A percentile compares a stretch with the other conserved stretches of the same genome.
Conservation (phyloP, 2,888 invertebrate genomes). For the Leptogaster cylindrica region DNA sequence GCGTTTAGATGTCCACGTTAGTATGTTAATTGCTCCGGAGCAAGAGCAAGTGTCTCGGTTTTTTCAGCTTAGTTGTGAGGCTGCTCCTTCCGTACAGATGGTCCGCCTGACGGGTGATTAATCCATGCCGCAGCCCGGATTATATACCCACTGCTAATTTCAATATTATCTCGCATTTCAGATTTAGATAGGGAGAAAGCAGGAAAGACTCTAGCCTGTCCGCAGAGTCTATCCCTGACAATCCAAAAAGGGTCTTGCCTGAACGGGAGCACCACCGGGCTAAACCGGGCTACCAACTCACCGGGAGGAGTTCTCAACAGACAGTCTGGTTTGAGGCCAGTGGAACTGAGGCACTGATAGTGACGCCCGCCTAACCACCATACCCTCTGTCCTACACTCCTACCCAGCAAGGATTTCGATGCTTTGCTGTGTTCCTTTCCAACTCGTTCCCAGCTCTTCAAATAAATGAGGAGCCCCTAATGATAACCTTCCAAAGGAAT, state of each 20-base stretch:
- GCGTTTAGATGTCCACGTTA: too few species aligned
- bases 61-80: too few species aligned
- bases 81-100: too few species aligned
- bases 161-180: constrained; percentile 19
- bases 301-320: neutral
- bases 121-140: too few species aligned
- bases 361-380: too few species aligned
- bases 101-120: too few species aligned
- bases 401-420: too few species aligned
- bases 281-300: neutral
- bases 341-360: neutral
- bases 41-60: too few species aligned
- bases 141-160: too few species aligned
- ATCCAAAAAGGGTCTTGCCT: neutral
- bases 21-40: too few species aligned
- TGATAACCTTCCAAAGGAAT: constrained; percentile 7
- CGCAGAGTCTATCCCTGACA: neutral
- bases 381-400: too few species aligned
- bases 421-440: constrained; percentile 15
- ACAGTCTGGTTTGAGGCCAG: neutral
- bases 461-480: constrained; percentile 17
- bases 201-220: constrained; percentile 5
- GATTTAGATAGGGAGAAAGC: constrained; percentile 18
- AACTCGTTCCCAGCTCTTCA: constrained; percentile 22
- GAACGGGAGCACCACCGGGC: neutral